phyloP scores from a whole-genome alignment of 2,113 vertebrate genomes.

The Pituophis catenifer region DNA sequence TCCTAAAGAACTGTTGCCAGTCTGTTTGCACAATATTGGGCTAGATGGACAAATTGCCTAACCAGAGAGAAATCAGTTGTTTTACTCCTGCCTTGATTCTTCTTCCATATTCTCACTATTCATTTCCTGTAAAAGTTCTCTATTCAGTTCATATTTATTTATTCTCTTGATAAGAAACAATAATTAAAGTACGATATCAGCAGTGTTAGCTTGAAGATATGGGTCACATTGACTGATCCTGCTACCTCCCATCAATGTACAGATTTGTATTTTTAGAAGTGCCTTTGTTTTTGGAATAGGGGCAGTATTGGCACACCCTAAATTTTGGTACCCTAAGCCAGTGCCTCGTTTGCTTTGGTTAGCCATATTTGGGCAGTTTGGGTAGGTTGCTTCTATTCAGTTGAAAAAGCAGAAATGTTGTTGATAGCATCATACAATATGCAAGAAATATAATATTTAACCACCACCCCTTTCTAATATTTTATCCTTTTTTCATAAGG shows the following conservation, averaged over 20 bases:
- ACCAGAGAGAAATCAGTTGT: neutral
- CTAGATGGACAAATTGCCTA: neutral
- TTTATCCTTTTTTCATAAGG: constrained; percentile 57
- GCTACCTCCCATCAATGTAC: neutral
- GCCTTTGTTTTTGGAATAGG: neutral
- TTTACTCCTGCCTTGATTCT: neutral
- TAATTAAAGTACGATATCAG: neutral
- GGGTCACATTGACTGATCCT: neutral
- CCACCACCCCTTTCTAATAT: constrained; percentile 9
- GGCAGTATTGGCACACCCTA: neutral
- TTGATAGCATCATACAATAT: neutral
- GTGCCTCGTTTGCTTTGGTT: neutral
- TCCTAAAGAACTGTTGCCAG: neutral
- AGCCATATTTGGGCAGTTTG: neutral
- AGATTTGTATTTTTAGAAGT: neutral
- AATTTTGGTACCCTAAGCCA: neutral
- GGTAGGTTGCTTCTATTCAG: neutral
- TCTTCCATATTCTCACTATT: neutral
- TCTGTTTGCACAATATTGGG: neutral
- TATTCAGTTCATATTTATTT: neutral
- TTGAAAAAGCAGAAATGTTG: neutral
- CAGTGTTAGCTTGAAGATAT: neutral
- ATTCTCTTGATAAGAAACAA: neutral
- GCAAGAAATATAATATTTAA: neutral
- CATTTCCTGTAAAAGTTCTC: neutral